Base-by-base conservation (phyloP, 2,113 vertebrate genomes). In the Gila orcuttii region DNA sequence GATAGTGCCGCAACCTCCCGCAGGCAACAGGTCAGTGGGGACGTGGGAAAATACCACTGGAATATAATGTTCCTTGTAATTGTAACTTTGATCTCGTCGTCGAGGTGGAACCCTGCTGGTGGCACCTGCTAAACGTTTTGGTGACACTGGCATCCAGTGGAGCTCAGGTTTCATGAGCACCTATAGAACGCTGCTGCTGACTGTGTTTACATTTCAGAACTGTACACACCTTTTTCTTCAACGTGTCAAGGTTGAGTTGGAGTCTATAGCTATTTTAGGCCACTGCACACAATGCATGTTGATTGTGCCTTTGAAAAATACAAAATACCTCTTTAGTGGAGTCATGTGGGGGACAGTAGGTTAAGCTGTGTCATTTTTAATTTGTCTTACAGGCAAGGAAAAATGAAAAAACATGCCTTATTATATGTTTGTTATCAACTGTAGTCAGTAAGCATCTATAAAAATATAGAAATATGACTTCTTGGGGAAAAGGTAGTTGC, bases 11-110 rank as follows among this genome's bases (percentile, higher is more conserved):
- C 93, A 82, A 90, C 92, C 92, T 90, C 92, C 93, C 92, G 88
- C 89, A 87, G 93, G 93, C 95, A 96, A 95, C 95, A 96, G 95
- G 95, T 96, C 93, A 95, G 95, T 93, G 71, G 85, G 90, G 87
- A 78, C 83, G 57, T 45, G 85, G 71, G 66, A 64, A 66, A 39
- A 50, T 71, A 33, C 15, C 23, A 19, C 1, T 25, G 31, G 52
- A 52, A 62, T 52, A 59, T 82, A 12, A 42, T 45, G 47, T 71
- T n/a, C 39, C 64, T 80, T 25, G 52, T 73, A 15, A 73, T 71
- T 86, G 11, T 55, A 13, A 57, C 33, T 57, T 31, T 59, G 28
- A 62, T 33, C 25, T 73, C 45, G 47, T 21, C 9, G 8, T 55
- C 17, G 45, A 55, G 77, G 21, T 28, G 75, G 21, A 74, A 69